phyloP scores from a whole-genome alignment of 1,140 invertebrate genomes.

The Drosophila varians region DNA sequence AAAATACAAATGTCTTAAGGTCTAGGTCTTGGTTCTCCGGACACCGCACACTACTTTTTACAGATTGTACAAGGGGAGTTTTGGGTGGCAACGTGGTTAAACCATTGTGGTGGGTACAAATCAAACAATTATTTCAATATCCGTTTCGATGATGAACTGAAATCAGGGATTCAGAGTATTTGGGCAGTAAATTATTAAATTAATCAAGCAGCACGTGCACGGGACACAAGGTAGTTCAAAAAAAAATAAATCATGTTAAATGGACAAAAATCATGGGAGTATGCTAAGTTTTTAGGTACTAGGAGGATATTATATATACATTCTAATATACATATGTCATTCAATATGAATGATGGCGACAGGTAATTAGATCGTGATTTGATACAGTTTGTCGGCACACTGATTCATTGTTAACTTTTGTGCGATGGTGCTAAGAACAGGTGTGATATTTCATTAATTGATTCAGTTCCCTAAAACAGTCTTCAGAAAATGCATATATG shows the following conservation, averaged over 20 bases:
- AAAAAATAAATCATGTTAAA: slow-evolving; percentile 15
- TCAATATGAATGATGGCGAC: slow-evolving; percentile 73
- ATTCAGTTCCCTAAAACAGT: slow-evolving; percentile 49
- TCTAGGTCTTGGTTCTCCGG: slow-evolving; percentile 47
- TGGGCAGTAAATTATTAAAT: slow-evolving; percentile 33
- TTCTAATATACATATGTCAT: slow-evolving; percentile 56
- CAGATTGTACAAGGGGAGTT: slow-evolving; percentile 59
- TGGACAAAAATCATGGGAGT: slow-evolving; percentile 6
- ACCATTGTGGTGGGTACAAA: slow-evolving; percentile 19
- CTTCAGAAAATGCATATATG: slow-evolving; percentile 66
- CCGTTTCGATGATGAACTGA: slow-evolving; percentile 75
- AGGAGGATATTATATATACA: slow-evolving; percentile 41
- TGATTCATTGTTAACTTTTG: slow-evolving; percentile 13
- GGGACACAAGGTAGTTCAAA: slow-evolving; percentile 2
- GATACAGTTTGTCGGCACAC: slow-evolving; percentile 14
- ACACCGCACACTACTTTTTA: slow-evolving; percentile 54
- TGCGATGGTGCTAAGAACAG: slow-evolving; percentile 14
- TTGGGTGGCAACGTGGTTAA: slow-evolving; percentile 34
- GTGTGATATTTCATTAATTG: slow-evolving; percentile 31
- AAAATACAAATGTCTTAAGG: slow-evolving; percentile 62
- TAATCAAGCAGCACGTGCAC: slow-evolving; percentile 30
- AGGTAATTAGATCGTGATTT: slow-evolving; percentile 21
- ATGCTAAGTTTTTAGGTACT: slow-evolving; percentile 30
- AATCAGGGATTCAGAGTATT: slow-evolving; percentile 46
- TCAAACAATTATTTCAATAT: slow-evolving; percentile 77